Evolutionary conservation across 2,113 vertebrate species (phyloP).

Genomic region (Edolisoma coerulescens): DNA sequence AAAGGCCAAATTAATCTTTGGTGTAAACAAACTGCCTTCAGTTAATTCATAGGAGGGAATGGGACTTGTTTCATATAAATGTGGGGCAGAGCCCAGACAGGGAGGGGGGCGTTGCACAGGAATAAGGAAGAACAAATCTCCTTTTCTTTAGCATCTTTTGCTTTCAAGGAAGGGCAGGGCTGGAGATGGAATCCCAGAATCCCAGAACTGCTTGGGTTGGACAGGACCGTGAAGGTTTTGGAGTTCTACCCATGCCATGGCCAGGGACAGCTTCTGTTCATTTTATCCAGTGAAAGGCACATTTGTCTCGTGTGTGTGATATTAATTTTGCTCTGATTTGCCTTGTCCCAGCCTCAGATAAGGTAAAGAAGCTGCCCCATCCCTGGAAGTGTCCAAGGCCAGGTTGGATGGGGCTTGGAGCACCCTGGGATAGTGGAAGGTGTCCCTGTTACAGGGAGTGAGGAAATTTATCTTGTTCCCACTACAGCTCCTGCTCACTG

Average conservation of each 20-base stretch:
- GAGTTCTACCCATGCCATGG: background rate
- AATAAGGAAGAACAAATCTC: background rate
- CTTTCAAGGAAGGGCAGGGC: background rate
- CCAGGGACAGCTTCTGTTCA: background rate
- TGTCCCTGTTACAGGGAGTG: background rate
- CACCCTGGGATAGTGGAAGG: background rate
- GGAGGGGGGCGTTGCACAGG: background rate
- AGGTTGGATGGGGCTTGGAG: background rate
- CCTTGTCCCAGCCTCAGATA: background rate
- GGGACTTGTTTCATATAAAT: fast-evolving
- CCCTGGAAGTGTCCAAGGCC: background rate
- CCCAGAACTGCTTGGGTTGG: background rate
- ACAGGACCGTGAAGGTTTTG: background rate
- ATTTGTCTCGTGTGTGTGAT: fast-evolving
- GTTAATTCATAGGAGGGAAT: background rate
- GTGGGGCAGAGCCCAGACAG: background rate
- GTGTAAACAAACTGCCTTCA: background rate
- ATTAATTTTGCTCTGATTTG: background rate
- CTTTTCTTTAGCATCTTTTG: background rate
- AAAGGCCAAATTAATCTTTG: constrained; percentile 20
- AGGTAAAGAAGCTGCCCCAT: background rate
- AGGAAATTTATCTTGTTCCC: background rate
- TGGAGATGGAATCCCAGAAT: background rate
- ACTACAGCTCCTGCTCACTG: background rate
- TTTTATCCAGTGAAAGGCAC: background rate